Evolutionary conservation across 1,140 invertebrate genomes (phyloP).

Genomic region (Drosophila triauraria): DNA sequence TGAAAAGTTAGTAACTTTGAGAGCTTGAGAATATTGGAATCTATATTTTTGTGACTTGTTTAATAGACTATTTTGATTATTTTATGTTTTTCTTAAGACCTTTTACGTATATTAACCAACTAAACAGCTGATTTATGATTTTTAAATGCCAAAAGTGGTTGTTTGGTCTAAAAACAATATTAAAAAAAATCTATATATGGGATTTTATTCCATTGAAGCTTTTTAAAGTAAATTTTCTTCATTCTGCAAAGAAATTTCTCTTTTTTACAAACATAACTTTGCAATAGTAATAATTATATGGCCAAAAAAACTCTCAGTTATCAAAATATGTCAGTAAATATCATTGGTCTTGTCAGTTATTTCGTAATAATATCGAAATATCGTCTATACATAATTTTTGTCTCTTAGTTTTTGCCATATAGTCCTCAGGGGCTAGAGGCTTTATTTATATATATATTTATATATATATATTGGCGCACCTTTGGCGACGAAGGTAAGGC

Average conservation of each 20-base stretch:
- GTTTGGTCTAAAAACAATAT: not conserved
- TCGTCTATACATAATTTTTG: not conserved
- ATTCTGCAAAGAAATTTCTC: not conserved
- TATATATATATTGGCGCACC: slow-evolving; percentile 23
- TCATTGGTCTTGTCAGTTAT: not conserved
- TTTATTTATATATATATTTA: slow-evolving; percentile 35
- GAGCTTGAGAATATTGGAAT: not conserved
- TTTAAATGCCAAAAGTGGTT: not conserved
- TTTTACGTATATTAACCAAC: not conserved
- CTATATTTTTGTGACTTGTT: not conserved
- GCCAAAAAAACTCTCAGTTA: too few relatives aligned
- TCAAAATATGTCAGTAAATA: not conserved
- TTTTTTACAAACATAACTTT: too few relatives aligned
- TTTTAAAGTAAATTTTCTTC: not conserved
- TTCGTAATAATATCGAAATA: slow-evolving; percentile 13
- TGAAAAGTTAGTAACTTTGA: too few relatives aligned
- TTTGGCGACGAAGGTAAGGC: slow-evolving; percentile 41
- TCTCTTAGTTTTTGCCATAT: slow-evolving; percentile 11
- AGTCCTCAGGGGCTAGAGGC: slow-evolving; percentile 11
- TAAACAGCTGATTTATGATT: not conserved
- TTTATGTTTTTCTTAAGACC: too few relatives aligned
- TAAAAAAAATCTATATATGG: too few relatives aligned
- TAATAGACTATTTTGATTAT: not conserved
- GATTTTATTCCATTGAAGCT: not conserved
- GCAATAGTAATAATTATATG: too few relatives aligned